Evolutionary conservation across 1,140 invertebrate species (phyloP).

Genomic region (Achatina immaculata): DNA sequence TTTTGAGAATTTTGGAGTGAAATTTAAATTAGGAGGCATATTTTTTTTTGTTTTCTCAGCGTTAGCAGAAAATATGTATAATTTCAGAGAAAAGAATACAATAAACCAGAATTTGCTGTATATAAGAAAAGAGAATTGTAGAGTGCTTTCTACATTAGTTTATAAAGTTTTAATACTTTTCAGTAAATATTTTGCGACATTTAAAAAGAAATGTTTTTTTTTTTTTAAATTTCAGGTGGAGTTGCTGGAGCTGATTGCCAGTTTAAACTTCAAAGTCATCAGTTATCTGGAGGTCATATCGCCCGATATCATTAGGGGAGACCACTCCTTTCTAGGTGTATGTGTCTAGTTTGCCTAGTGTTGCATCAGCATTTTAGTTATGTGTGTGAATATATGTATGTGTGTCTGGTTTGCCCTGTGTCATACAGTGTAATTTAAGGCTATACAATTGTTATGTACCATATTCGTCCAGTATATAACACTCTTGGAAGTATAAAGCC

Average conservation of each 20-base stretch:
- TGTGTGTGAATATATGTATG: neutral
- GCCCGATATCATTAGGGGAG: constrained; percentile 47
- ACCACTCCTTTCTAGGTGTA: constrained; percentile 61
- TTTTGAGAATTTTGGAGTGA: neutral
- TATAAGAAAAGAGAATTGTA: too few species aligned
- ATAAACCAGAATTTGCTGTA: too few species aligned
- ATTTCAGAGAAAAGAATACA: constrained; percentile 1
- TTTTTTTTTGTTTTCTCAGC: neutral
- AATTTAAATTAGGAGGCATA: neutral
- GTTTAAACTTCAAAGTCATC: constrained; percentile 74
- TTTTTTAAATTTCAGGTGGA: constrained; percentile 70
- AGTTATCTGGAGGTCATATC: constrained; percentile 66
- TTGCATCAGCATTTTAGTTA: neutral
- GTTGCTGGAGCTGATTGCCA: constrained; percentile 76
- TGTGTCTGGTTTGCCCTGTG: too few species aligned
- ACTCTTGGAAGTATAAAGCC: too few species aligned
- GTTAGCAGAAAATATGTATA: neutral
- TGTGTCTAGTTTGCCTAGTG: too few species aligned
- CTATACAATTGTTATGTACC: too few species aligned
- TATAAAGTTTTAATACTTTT: neutral
- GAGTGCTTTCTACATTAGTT: too few species aligned
- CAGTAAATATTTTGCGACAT: neutral
- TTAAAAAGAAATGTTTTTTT: neutral
- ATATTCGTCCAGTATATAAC: too few species aligned
- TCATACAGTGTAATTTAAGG: too few species aligned